Base-by-base conservation (phyloP, 2,113 vertebrate species). In the Hoplias malabaricus region DNA sequence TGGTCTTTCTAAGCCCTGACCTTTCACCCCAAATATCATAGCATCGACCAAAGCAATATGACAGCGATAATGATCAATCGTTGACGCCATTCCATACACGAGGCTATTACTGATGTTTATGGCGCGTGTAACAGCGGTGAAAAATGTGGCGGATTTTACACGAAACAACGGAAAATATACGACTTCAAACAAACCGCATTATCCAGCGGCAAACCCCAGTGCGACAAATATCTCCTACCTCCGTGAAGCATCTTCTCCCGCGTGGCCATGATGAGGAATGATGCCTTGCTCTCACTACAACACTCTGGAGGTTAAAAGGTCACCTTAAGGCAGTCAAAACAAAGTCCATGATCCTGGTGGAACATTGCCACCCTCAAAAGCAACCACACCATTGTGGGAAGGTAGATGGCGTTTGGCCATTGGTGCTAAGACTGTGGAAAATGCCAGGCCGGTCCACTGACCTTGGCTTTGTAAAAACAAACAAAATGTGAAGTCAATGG, bases 301-400 rank as follows among this genome's bases (percentile, higher is more conserved):
- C 53, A 56, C 54, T 12, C 6, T 40, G 19, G 23, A 40, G 73
- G 81, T 69, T 79, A 69, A 79, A 76, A 76, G 81, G 68, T 80
- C 77, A 83, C 42, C 19, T 9, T 73, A 31, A 61, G n/a, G 61
- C 77, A 65, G 68, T 73, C 72, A 82, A 82, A 76, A 75, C 69
- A 76, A 75, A 63, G 38, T 61, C 53, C 27, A 21, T 61, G 59
- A 27, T 43, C 13, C 8, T 36, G 31, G 8, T 31, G 19, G 33
- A 7, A 16, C 5, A 59, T 4, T 13, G 5, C 2, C 10, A 7
- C 42, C 10, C 5, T 12, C 5, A 43, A 7, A 43, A 11, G 8
- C 8, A 12, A 5, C 42, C 10, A 12, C 42, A 12, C 10, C 13
- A 7, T 6, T 11, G 10, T 11, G 42, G 6, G 4, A 9, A 9